These are phyloP conservation scores for Nicator chloris DNA, from an alignment of 2,113 vertebrate species.

Conservation along the genomic window DNA sequence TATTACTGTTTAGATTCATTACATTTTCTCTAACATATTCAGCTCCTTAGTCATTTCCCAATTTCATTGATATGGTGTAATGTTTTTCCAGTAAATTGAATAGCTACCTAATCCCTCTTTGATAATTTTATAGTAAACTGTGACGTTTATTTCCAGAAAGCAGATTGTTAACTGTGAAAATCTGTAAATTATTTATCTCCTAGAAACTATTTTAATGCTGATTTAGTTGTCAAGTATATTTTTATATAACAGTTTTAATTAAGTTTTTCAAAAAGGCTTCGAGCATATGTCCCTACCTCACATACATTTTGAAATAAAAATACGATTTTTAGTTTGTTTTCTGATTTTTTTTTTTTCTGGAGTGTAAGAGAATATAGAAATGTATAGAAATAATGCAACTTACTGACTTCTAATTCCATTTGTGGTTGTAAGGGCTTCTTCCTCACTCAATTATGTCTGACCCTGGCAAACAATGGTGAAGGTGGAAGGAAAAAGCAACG, in stretches of 20 bases:
- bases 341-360: background rate
- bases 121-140: conserved; percentile 66
- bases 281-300: background rate
- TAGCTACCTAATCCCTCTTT: conserved; percentile 68
- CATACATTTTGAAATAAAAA: background rate
- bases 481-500: background rate
- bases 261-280: background rate
- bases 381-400: background rate
- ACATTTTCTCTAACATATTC: background rate
- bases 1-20: conserved; percentile 54
- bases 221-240: conserved; percentile 53
- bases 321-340: background rate
- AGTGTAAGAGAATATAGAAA: background rate
- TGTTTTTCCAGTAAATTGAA: conserved; percentile 60
- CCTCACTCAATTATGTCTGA: background rate
- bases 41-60: conserved; percentile 32
- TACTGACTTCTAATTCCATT: background rate
- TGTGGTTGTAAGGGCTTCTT: background rate
- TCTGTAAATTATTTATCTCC: conserved; percentile 61
- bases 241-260: conserved; percentile 29
- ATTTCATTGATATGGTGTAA: conserved; percentile 36
- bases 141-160: conserved; percentile 65
- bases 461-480: background rate
- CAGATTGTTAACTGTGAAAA: conserved; percentile 60
- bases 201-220: conserved; percentile 59